Percentiles rank a stretch among this genome's conserved stretches.
phyloP scores from a whole-genome alignment of 1,140 invertebrate genomes.

The Metopolophium dirhodum region DNA sequence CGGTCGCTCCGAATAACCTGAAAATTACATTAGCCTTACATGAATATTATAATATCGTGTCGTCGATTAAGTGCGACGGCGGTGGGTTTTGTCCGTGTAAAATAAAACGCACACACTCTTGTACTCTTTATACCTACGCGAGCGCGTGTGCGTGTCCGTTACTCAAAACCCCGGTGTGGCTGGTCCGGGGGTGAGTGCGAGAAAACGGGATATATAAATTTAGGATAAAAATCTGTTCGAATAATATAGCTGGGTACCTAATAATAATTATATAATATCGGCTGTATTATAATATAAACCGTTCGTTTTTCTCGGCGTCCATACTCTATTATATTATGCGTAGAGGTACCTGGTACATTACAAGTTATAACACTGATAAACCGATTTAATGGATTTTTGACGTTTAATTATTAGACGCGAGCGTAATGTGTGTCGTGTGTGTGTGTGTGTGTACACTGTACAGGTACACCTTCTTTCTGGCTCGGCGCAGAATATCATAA shows the following conservation, averaged over 20 bases:
- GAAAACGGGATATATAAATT: neutral
- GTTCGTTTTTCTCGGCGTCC: neutral
- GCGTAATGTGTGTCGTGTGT: neutral
- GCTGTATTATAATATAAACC: neutral
- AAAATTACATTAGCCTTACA: constrained; percentile 57
- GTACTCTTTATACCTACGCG: neutral
- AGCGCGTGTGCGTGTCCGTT: neutral
- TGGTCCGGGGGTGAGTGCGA: neutral
- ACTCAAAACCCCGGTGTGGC: neutral
- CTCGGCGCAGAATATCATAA: neutral
- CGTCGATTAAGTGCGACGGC: constrained; percentile 1
- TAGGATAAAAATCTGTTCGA: neutral
- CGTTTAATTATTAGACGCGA: constrained; percentile 21
- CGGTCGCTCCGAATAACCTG: constrained; percentile 85
- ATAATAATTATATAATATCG: neutral
- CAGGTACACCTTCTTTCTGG: neutral
- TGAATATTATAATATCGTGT: constrained; percentile 32
- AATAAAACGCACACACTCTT: neutral
- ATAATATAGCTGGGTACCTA: neutral
- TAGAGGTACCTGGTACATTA: neutral
- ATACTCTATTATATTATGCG: neutral
- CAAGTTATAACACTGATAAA: constrained; percentile 10
- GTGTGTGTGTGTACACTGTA: neutral
- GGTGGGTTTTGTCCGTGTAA: constrained; percentile 1
- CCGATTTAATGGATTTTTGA: constrained; percentile 30